Evolutionary conservation across 2,888 invertebrate species (phyloP).

Genomic region (Agriopis aurantiaria): DNA sequence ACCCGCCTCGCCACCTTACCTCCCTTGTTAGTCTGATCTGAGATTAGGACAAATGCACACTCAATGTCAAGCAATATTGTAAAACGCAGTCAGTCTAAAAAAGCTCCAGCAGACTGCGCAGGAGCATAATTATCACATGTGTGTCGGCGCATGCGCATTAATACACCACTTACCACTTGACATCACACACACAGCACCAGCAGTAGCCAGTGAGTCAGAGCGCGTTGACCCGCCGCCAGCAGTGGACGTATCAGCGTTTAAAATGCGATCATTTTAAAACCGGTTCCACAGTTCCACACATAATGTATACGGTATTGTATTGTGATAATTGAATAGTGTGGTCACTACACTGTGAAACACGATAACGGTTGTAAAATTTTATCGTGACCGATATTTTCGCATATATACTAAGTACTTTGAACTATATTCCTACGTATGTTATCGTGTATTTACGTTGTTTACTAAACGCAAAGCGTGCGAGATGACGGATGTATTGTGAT

Average conservation of each 20-base stretch:
- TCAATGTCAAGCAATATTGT: conserved; percentile 25
- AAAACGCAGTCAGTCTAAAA: conserved; percentile 23
- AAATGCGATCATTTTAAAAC: conserved; percentile 60
- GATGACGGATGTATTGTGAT: conserved; percentile 46
- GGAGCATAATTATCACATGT: conserved; percentile 15
- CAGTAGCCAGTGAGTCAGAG: conserved; percentile 52
- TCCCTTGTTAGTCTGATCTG: no score
- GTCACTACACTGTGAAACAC: conserved; percentile 54
- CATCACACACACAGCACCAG: conserved; percentile 24
- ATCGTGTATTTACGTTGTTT: conserved; percentile 34
- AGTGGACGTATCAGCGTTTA: conserved; percentile 57
- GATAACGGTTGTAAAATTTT: conserved; percentile 54
- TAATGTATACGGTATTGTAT: conserved; percentile 55
- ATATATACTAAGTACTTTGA: conserved; percentile 15
- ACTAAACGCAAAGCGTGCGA: conserved; percentile 39
- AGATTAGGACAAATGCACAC: not conserved
- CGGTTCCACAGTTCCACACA: conserved; percentile 57
- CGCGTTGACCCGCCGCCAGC: conserved; percentile 72
- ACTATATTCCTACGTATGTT: conserved; percentile 9
- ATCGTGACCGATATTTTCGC: conserved; percentile 46
- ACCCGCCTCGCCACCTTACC: no score
- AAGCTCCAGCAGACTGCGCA: conserved; percentile 31
- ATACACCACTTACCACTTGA: conserved; percentile 29
- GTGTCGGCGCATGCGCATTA: conserved; percentile 27
- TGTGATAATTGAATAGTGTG: conserved; percentile 59